Base-by-base conservation (phyloP, 2,113 vertebrate genomes). In the Scomber scombrus region DNA sequence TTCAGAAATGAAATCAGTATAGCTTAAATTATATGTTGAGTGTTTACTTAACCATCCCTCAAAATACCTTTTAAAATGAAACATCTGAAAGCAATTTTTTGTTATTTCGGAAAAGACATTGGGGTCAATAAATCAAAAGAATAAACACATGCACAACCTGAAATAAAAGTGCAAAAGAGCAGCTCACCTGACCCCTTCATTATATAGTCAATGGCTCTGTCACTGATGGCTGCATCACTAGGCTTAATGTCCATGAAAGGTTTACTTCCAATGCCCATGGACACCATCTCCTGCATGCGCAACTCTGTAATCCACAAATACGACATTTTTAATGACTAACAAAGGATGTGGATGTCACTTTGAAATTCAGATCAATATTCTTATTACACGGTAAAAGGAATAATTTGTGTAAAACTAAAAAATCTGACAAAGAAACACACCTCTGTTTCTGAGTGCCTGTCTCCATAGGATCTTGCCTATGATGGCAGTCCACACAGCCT, bases 401-500 rank as follows among this genome's bases (percentile, higher is more conserved):
- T 26, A 49, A 47, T 55, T 54, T 55, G 47, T 49, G 18, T 15
- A 5, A 47, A 47, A 55, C 46, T 66, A 9, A 11, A 51, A 23
- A 23, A 29, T 15, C 26, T 16, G 26, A 21, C 19, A 63, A 16
- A 23, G 13, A 40, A 67, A 57, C 85, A 78, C 72, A 97, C 96
- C 96, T 95, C 95, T 81, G 89, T 96, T 97, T 61, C 95, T 89
- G 76, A 97, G 94, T 0, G 96, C 97, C 86, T 96, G 96, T 40
- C 93, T 94, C 97, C 96, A 97, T 19, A 97, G 92, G 87, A 97
- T 96, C 86, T 95, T 95, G 51, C 95, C 94, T 23, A 96, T 94
- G 69, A 95, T 93, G 11, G 84, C 65, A 0, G 96, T 96, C 96
- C 97, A 96, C 51, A 93, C 89, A 0, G 91, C 90, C 88, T 96